These are phyloP conservation scores for Epirrita christyi DNA, from an alignment of 2,888 invertebrate species.

Conservation along the genomic window DNA sequence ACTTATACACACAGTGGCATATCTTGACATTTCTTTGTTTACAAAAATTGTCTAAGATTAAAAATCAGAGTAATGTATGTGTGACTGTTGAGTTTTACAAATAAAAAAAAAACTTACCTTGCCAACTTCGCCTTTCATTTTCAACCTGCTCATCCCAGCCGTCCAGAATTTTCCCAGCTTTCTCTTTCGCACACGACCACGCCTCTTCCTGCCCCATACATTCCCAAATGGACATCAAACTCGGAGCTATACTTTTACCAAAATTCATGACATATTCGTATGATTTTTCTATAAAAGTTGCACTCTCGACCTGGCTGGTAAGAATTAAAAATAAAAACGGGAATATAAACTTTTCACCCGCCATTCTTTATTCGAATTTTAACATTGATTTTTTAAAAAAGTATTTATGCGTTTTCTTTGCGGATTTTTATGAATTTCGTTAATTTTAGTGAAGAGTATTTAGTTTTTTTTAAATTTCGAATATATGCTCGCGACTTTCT, in stretches of 20 bases:
- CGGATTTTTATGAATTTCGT: background rate
- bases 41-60: too few relatives aligned
- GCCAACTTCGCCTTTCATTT: conserved; percentile 68
- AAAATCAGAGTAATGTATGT: too few relatives aligned
- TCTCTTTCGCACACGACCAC: conserved; percentile 83
- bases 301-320: conserved; percentile 61
- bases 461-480: conserved; percentile 34
- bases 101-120: conserved; percentile 55
- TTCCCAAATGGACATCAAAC: conserved; percentile 80
- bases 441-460: background rate
- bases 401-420: background rate
- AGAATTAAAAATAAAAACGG: conserved; percentile 53
- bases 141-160: conserved; percentile 67
- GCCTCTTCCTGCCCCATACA: conserved; percentile 80
- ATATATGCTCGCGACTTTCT: conserved; percentile 27
- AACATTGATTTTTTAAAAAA: conserved; percentile 11
- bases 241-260: conserved; percentile 75
- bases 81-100: too few relatives aligned
- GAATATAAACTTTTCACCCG: conserved; percentile 49
- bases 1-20: too few relatives aligned
- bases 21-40: too few relatives aligned
- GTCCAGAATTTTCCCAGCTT: conserved; percentile 81
- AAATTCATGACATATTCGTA: conserved; percentile 73
- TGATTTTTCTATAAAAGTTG: conserved; percentile 63
- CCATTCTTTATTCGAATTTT: conserved; percentile 50